Evolutionary conservation across 2,113 vertebrate species (phyloP).

Genomic region (Okapia johnstoni): DNA sequence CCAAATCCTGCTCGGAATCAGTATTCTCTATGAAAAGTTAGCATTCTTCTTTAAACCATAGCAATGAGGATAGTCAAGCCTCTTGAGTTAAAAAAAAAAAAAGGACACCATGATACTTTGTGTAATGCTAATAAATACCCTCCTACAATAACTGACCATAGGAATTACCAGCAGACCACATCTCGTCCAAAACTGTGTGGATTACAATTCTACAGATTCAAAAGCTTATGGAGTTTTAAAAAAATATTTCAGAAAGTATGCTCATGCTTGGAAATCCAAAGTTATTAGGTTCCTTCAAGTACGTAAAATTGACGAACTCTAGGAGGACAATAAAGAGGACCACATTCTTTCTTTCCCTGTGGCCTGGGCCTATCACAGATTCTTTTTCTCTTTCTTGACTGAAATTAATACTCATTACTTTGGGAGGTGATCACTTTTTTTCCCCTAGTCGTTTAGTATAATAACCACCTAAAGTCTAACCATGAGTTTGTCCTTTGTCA

Average conservation of each 20-base stretch:
- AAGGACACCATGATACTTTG: background rate
- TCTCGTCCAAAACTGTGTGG: background rate
- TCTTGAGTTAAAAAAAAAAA: background rate
- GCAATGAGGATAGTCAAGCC: background rate
- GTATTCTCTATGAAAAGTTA: background rate
- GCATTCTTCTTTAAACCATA: background rate
- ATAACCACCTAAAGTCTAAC: background rate
- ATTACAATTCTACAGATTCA: background rate
- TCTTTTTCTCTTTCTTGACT: conserved; percentile 21
- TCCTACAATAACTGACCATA: background rate
- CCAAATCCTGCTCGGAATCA: background rate
- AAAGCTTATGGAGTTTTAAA: background rate
- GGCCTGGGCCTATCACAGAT: background rate
- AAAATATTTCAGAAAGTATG: background rate
- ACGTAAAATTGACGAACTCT: background rate
- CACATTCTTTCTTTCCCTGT: background rate
- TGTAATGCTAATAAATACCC: background rate
- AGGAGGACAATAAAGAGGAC: background rate
- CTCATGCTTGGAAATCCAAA: background rate
- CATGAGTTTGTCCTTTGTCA: background rate
- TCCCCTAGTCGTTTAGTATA: background rate
- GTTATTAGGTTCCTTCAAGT: background rate
- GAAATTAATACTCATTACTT: background rate
- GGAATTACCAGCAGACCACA: background rate
- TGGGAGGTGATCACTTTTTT: background rate